phyloP scores from a whole-genome alignment of 1,140 invertebrate species.

The Bradynema listronoti region DNA sequence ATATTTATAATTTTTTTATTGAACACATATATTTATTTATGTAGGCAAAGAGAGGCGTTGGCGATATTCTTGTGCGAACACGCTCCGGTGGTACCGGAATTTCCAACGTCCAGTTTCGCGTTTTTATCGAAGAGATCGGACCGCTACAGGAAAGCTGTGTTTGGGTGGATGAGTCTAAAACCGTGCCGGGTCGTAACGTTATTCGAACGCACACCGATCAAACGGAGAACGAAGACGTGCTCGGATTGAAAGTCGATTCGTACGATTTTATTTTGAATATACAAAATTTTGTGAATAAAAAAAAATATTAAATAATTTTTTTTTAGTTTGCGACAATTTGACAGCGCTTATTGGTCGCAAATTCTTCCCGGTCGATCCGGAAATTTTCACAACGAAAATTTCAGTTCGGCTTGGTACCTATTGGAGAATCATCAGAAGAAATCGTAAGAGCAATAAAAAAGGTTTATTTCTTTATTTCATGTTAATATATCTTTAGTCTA shows the following conservation, averaged over 20 bases:
- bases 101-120: slow-evolving; percentile 88
- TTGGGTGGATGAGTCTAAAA: slow-evolving; percentile 82
- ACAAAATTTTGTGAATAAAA: not conserved
- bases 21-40: too few species aligned
- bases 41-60: slow-evolving; percentile 76
- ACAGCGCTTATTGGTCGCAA: slow-evolving; percentile 65
- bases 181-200: slow-evolving; percentile 70
- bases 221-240: slow-evolving; percentile 73
- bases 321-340: slow-evolving; percentile 31
- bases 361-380: slow-evolving; percentile 80
- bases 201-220: slow-evolving; percentile 74
- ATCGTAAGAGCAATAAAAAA: slow-evolving; percentile 26
- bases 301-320: not conserved
- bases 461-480: not conserved
- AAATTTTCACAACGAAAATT: slow-evolving; percentile 82
- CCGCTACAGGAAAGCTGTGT: slow-evolving; percentile 95
- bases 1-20: too few species aligned
- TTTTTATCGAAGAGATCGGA: slow-evolving; percentile 53
- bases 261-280: slow-evolving; percentile 62
- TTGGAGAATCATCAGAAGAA: slow-evolving; percentile 78
- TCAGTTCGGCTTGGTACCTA: slow-evolving; percentile 87
- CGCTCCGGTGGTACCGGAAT: slow-evolving; percentile 67
- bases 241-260: slow-evolving; percentile 85
- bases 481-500: slow-evolving; percentile 32
- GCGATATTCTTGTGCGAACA: slow-evolving; percentile 89